Percentiles rank a stretch among this genome's conserved stretches.
Conservation (phyloP, 2,797 vertebrate genomes). For the Acrossocheilus wenchowensis region DNA sequence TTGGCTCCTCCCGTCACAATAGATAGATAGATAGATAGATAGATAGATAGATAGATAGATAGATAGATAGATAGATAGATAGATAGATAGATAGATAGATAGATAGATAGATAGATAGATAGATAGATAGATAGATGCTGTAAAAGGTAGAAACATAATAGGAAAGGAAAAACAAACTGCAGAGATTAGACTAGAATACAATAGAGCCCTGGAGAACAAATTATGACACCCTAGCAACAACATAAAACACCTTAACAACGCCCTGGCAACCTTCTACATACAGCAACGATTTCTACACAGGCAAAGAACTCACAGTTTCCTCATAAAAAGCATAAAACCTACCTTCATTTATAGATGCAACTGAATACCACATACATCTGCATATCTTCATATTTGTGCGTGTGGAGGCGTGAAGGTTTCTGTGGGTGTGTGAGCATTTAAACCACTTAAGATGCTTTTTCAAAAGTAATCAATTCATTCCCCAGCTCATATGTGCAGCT, state of each 20-base stretch:
- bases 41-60: no score
- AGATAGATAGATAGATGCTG: not conserved
- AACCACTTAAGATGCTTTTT: slow-evolving; percentile 45
- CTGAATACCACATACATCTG: slow-evolving; percentile 18
- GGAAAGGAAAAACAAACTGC: not conserved
- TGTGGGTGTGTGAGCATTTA: slow-evolving; percentile 38
- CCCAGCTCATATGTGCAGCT: slow-evolving; percentile 40
- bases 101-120: not conserved
- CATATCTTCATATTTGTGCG: slow-evolving; percentile 37
- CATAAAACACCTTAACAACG: not conserved
- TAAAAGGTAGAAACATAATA: not conserved
- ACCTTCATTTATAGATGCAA: slow-evolving; percentile 20
- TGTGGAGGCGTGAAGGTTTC: slow-evolving; percentile 7
- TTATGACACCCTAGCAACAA: not conserved
- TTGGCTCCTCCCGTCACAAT: no score
- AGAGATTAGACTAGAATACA: not conserved
- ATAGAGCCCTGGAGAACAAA: not conserved
- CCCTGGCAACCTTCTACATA: slow-evolving; percentile 18
- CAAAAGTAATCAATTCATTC: slow-evolving; percentile 35
- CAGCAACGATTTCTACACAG: not conserved
- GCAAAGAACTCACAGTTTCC: not conserved
- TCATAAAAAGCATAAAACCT: slow-evolving; percentile 7
- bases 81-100: no score
- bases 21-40: no score
- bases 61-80: no score